These are phyloP conservation scores for Trididemnum nubilum DNA, from an alignment of 23 tunicate species.

Conservation along the genomic window DNA sequence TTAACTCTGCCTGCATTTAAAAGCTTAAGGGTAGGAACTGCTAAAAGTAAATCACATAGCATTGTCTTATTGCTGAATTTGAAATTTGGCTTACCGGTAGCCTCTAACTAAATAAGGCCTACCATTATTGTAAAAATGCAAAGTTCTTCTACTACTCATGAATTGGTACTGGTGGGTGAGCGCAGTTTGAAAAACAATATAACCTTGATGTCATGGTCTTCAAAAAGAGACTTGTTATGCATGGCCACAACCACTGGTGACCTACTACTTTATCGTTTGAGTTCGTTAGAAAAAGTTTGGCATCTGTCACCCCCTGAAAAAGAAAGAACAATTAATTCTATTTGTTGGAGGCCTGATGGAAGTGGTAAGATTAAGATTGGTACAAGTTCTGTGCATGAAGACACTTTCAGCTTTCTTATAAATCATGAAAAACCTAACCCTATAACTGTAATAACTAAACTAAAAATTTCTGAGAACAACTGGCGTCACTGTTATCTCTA, in stretches of 20 bases:
- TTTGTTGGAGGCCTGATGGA: constrained; percentile 94
- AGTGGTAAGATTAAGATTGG: constrained; percentile 27
- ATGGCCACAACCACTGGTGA: constrained; percentile 57
- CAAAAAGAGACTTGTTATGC: constrained; percentile 69
- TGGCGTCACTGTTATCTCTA: too few relatives aligned
- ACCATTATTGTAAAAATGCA: too few relatives aligned
- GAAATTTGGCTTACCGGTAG: too few relatives aligned
- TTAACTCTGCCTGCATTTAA: too few relatives aligned
- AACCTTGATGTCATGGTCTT: constrained; percentile 66
- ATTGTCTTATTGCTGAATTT: too few relatives aligned
- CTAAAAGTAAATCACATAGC: too few relatives aligned
- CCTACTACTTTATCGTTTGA: constrained; percentile 50
- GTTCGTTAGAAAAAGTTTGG: constrained; percentile 69
- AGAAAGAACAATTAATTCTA: constrained; percentile 35
- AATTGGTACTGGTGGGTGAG: constrained; percentile 50
- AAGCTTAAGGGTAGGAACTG: too few relatives aligned
- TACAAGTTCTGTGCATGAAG: background rate
- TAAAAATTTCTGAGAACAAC: too few relatives aligned
- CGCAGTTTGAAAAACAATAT: constrained; percentile 44
- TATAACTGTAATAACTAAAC: too few relatives aligned
- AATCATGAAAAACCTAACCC: too few relatives aligned
- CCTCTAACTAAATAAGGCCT: too few relatives aligned
- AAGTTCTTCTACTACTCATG: constrained; percentile 15
- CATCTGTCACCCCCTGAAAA: constrained; percentile 43
- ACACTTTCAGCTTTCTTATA: too few relatives aligned